Conservation (phyloP, 1,140 invertebrate species). For the Gonioctena quinquepunctata region DNA sequence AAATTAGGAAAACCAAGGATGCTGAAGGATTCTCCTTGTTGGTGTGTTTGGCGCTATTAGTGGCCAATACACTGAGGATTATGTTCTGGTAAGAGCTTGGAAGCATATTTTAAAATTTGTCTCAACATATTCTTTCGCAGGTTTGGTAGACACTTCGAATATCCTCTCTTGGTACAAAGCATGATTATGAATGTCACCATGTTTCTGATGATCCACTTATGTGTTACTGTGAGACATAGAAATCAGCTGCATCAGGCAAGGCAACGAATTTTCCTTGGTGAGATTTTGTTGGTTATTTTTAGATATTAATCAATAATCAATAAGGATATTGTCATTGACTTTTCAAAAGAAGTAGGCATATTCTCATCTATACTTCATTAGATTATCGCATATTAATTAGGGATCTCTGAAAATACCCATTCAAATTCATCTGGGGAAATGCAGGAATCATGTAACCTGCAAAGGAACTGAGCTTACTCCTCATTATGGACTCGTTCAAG, state of each 20-base stretch:
- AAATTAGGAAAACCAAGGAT: constrained; percentile 89
- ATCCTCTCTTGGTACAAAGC: constrained; percentile 93
- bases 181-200: constrained; percentile 97
- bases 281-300: constrained; percentile 28
- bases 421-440: too few relatives aligned
- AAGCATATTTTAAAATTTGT: neutral
- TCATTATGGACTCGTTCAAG: too few relatives aligned
- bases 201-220: constrained; percentile 94
- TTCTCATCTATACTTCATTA: too few relatives aligned
- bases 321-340: constrained; percentile 2
- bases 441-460: too few relatives aligned
- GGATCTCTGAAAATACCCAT: too few relatives aligned
- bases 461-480: too few relatives aligned
- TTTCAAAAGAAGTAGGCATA: too few relatives aligned
- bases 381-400: too few relatives aligned
- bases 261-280: constrained; percentile 86
- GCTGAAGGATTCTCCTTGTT: constrained; percentile 95
- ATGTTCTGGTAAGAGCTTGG: constrained; percentile 86
- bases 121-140: constrained; percentile 59
- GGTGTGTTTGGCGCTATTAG: constrained; percentile 91
- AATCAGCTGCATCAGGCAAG: constrained; percentile 78
- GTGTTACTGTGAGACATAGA: constrained; percentile 84
- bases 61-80: constrained; percentile 96
- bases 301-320: constrained; percentile 17
- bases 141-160: constrained; percentile 97